phyloP scores from a whole-genome alignment of 2,797 vertebrate genomes.

The Semotilus atromaculatus region DNA sequence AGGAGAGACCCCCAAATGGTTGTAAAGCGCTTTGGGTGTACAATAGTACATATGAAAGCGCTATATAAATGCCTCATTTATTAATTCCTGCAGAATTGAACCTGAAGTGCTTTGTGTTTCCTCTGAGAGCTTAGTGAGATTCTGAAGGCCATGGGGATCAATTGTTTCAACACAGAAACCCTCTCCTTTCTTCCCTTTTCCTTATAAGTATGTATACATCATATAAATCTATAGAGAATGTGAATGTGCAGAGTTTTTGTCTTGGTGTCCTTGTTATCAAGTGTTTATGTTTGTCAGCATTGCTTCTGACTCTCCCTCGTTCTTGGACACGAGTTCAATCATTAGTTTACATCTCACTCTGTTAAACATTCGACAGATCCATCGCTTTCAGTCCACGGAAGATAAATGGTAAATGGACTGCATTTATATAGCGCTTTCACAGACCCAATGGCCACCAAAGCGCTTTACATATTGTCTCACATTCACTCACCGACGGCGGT shows the following conservation, averaged over 20 bases:
- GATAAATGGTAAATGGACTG: too few relatives aligned
- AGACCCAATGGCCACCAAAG: too few relatives aligned
- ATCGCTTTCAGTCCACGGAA: neutral
- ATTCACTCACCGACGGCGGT: too few relatives aligned
- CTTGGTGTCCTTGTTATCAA: constrained; percentile 22
- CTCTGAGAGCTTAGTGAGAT: constrained; percentile 3
- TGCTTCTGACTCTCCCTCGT: neutral
- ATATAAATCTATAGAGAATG: neutral
- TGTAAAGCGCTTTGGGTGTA: too few relatives aligned
- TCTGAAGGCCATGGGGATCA: constrained; percentile 34
- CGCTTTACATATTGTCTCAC: too few relatives aligned
- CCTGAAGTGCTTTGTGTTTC: constrained; percentile 7
- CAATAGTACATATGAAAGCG: too few relatives aligned
- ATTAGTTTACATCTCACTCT: neutral
- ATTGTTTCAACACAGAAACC: constrained; percentile 1
- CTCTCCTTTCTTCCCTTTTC: neutral
- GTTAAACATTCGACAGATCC: neutral
- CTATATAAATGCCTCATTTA: too few relatives aligned
- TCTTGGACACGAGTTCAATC: neutral
- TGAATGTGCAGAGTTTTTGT: neutral
- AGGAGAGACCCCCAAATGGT: too few relatives aligned
- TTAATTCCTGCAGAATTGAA: neutral
- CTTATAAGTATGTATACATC: neutral
- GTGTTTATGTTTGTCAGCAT: neutral
- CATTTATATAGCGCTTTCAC: too few relatives aligned